phyloP scores from a whole-genome alignment of 2,113 vertebrate species.

The rabbit (Oryctolagus cuniculus) region DNA sequence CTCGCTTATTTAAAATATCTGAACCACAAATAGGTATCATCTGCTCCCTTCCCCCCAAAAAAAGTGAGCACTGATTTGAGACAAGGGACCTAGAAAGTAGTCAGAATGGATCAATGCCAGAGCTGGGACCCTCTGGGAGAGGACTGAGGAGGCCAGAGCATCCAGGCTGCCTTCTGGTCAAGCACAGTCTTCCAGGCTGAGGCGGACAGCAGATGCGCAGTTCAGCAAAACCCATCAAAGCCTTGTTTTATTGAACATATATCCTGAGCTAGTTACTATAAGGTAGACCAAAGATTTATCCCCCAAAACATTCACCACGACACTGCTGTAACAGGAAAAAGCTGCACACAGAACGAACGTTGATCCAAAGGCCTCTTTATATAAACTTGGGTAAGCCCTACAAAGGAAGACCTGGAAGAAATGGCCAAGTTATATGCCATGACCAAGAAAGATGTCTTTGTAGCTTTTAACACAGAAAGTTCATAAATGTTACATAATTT shows the following conservation, averaged over 20 bases:
- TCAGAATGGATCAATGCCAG: no score
- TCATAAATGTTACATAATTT: background rate
- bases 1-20: no score
- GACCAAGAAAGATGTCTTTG: background rate
- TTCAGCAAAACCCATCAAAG: no score
- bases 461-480: slow-evolving; percentile 31
- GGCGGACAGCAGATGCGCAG: no score
- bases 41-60: no score
- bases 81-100: no score
- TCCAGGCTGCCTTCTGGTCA: no score
- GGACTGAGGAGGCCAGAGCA: no score
- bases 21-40: no score
- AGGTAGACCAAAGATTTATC: slow-evolving; percentile 10
- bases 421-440: background rate
- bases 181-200: no score
- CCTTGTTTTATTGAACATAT: slow-evolving; percentile 6
- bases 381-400: background rate
- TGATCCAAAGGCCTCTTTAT: background rate
- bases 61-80: no score
- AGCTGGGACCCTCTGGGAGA: no score
- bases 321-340: background rate
- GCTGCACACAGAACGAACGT: background rate
- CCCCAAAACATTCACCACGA: background rate
- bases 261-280: slow-evolving; percentile 28
- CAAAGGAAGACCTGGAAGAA: slow-evolving; percentile 18